phyloP scores from a whole-genome alignment of 1,140 invertebrate genomes.

The Triops longicaudatus region DNA sequence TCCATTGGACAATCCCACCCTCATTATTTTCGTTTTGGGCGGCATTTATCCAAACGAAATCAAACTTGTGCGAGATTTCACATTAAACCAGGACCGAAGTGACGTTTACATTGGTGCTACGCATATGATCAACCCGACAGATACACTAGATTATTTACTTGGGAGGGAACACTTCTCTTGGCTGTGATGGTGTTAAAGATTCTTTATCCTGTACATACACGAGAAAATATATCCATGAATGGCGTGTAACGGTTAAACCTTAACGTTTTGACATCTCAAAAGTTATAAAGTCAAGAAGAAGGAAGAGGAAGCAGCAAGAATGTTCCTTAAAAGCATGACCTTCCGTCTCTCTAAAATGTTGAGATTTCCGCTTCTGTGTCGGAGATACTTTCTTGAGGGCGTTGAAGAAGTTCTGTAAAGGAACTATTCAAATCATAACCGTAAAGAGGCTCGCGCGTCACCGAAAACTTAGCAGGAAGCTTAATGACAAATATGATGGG shows the following conservation, averaged over 20 bases:
- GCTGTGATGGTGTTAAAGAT: not conserved
- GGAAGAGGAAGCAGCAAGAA: not conserved
- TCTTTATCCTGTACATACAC: not conserved
- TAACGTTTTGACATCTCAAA: not conserved
- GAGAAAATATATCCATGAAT: not conserved
- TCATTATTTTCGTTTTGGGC: conserved; percentile 31
- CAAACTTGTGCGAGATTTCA: conserved; percentile 28
- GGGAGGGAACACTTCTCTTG: not conserved
- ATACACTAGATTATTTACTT: not conserved
- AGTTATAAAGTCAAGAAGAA: not conserved
- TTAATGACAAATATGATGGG: not conserved
- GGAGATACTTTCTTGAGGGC: not conserved
- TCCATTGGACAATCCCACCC: conserved; percentile 29
- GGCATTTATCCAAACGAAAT: conserved; percentile 32
- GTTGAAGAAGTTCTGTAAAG: not conserved
- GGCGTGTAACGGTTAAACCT: not conserved
- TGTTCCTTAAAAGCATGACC: not conserved
- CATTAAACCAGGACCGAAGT: not conserved
- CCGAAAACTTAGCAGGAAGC: no score
- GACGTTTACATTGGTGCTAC: not conserved
- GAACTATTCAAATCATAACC: not conserved
- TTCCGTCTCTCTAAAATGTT: not conserved
- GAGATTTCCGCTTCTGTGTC: not conserved
- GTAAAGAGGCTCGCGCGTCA: not conserved
- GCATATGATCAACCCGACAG: not conserved